Base-by-base conservation (phyloP, 2,797 vertebrate species). In the Epinephelus coioides region DNA sequence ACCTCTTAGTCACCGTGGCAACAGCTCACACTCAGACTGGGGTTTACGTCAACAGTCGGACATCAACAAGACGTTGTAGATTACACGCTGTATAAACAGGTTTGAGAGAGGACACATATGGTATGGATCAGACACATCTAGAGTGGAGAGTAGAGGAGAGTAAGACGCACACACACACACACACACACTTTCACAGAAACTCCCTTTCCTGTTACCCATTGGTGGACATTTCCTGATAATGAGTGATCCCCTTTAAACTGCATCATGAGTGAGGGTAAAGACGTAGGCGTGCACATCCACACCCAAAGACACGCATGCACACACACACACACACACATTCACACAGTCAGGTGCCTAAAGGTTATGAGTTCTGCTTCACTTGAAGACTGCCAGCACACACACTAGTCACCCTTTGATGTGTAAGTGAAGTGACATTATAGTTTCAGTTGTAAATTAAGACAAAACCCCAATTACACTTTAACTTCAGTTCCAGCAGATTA, bases 1-100 rank as follows among this genome's bases (percentile, higher is more conserved):
- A 59, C 19, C n/a, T 63, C 54, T 93, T 85, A 93, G 88, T 95
- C 91, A 92, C 66, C 69, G 30, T 49, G 53, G 57, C 12, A 10
- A 83, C 63, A 17, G 15, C 44, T 53, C 43, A 80, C 54, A 69
- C 49, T 73, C 34, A 54, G n/a, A n/a, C 69, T 0, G 14, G 64
- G n/a, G 67, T 38, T 67, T 86, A 78, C 76, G 78, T 92, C 85
- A 90, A 2, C 21, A 5, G 23, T 50, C 2, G 15, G 18, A 81
- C 30, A 85, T 71, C 56, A 69, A 56, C 71, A 46, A 46, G 5
- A 11, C 18, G 23, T 18, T 69, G 27, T 51, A 53, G 49, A 46
- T 59, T 12, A 70, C 34, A 12, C 3, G 3, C 30, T 65, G 23
- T 61, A 43, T 86, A 85, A 86, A 90, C 76, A 71, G 21, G 49